Evolutionary conservation across 1,140 invertebrate genomes (phyloP).

Genomic region (Magallana ariakensis): DNA sequence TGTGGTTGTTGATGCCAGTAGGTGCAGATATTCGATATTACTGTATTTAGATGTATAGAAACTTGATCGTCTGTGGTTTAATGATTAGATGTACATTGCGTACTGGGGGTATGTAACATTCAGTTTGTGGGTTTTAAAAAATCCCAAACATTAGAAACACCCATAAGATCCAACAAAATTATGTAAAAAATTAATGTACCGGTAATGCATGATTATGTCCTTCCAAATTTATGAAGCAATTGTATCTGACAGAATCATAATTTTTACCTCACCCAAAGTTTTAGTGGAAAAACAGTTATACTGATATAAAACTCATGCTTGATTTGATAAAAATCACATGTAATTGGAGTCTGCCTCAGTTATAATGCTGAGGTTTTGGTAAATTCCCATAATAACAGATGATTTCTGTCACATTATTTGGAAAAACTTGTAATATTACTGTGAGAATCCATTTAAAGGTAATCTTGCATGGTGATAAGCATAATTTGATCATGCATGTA

Average conservation of each 20-base stretch:
- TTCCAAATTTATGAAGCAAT: no score
- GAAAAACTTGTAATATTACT: conserved; percentile 5
- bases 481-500: conserved; percentile 16
- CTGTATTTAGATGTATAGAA: not conserved
- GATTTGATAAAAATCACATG: not conserved
- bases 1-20: not conserved
- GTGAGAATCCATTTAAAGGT: not conserved
- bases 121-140: no score
- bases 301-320: no score
- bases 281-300: no score
- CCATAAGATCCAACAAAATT: no score
- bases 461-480: conserved; percentile 20
- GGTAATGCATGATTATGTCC: no score
- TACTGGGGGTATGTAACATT: no score
- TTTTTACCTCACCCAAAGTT: no score
- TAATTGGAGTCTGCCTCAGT: not conserved
- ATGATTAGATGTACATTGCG: not conserved
- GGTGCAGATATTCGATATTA: not conserved
- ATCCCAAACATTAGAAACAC: no score
- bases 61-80: not conserved
- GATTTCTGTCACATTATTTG: not conserved
- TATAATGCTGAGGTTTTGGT: not conserved
- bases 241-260: no score
- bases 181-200: no score
- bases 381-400: not conserved